These are phyloP conservation scores for Tuta absoluta DNA, from an alignment of 2,888 invertebrate genomes.

Conservation along the genomic window DNA sequence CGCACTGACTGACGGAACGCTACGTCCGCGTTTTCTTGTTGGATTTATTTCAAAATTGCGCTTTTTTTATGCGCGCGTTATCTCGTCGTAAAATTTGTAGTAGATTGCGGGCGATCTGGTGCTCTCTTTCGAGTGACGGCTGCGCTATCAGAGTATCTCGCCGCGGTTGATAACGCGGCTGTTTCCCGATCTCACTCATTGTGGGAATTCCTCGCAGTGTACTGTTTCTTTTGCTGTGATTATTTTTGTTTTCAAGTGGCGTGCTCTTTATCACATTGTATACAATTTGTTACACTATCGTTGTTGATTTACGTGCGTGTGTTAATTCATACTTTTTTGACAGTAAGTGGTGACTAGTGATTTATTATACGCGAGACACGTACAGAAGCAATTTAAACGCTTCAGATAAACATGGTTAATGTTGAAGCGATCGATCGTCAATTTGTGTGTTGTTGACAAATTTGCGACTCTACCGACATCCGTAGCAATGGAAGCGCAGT, in stretches of 20 bases:
- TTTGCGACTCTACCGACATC: constrained; percentile 16
- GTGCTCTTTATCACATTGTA: not conserved
- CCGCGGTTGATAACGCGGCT: constrained; percentile 49
- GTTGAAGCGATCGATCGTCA: constrained; percentile 14
- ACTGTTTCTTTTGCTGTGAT: constrained; percentile 36
- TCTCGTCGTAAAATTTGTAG: constrained; percentile 52
- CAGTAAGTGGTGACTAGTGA: not conserved
- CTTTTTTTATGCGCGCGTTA: constrained; percentile 45
- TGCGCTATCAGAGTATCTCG: constrained; percentile 39
- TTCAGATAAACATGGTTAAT: not conserved
- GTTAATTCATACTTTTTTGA: not conserved
- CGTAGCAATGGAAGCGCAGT: not conserved
- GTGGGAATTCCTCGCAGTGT: constrained; percentile 42
- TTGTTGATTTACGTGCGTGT: constrained; percentile 7
- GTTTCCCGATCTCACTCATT: constrained; percentile 44
- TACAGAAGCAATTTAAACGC: not conserved
- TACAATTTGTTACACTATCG: not conserved
- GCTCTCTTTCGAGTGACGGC: constrained; percentile 11
- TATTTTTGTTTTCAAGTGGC: constrained; percentile 30
- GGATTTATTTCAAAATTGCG: constrained; percentile 32
- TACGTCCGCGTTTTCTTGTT: constrained; percentile 64
- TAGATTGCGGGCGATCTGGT: constrained; percentile 27
- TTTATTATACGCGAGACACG: not conserved
- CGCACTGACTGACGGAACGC: constrained; percentile 64
- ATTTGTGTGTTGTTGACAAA: constrained; percentile 24